These are phyloP conservation scores for Archivesica marissinica DNA, from an alignment of 1,140 invertebrate species.

Conservation along the genomic window DNA sequence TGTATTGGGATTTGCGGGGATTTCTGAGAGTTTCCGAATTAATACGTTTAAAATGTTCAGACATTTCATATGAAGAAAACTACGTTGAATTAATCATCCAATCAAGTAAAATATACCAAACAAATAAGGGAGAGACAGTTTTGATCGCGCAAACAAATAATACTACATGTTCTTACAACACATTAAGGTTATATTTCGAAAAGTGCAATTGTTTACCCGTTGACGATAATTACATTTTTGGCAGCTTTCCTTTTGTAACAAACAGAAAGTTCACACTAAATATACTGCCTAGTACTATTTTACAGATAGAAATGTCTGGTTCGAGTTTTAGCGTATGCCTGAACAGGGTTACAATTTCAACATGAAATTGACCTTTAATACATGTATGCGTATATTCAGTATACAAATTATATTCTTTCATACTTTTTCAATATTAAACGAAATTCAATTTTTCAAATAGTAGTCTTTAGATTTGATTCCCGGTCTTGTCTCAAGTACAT, in stretches of 20 bases:
- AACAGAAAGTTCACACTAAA: no score
- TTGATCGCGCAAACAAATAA: background rate
- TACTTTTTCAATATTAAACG: no score
- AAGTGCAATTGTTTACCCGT: background rate
- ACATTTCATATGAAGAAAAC: background rate
- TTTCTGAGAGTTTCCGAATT: background rate
- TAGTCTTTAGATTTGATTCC: no score
- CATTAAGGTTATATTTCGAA: background rate
- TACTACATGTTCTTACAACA: background rate
- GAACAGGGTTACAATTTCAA: no score
- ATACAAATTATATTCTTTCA: no score
- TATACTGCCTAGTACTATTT: no score
- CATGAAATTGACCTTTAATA: no score
- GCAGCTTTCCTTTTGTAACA: constrained; percentile 5
- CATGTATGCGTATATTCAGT: no score
- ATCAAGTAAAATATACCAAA: background rate
- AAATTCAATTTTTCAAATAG: no score
- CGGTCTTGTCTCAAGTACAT: no score
- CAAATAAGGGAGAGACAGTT: background rate
- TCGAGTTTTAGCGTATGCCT: no score
- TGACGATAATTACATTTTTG: background rate
- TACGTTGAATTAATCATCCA: background rate
- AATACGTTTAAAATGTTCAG: background rate
- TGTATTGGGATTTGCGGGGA: background rate
- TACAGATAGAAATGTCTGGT: no score